Evolutionary conservation across 1,140 invertebrate genomes (phyloP).

Genomic region (Lordiphosa clarofinis): DNA sequence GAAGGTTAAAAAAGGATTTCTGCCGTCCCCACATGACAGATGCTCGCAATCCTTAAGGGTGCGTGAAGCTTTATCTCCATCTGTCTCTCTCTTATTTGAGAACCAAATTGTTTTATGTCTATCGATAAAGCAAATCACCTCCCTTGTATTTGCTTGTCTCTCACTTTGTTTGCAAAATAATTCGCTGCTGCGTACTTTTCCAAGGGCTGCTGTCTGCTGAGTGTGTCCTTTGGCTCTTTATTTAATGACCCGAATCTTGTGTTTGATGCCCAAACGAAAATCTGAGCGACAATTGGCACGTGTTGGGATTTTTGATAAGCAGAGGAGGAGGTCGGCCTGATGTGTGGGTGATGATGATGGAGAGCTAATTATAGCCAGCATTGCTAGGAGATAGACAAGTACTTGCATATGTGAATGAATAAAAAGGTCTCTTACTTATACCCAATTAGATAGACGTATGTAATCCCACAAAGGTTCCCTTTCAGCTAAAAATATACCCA

Average conservation of each 20-base stretch:
- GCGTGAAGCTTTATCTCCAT: neutral
- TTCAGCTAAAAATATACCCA: too few species aligned
- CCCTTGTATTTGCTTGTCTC: slow-evolving; percentile 36
- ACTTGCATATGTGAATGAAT: too few species aligned
- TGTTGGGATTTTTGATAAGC: slow-evolving; percentile 35
- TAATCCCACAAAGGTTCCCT: too few species aligned
- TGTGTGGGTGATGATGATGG: too few species aligned
- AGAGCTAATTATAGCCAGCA: too few species aligned
- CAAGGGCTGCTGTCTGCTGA: slow-evolving; percentile 12
- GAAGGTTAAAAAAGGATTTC: slow-evolving; percentile 4
- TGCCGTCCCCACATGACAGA: slow-evolving; percentile 8
- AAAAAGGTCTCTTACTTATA: too few species aligned
- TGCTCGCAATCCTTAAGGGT: slow-evolving; percentile 10
- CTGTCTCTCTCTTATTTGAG: slow-evolving; percentile 11
- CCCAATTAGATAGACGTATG: too few species aligned
- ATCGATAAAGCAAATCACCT: slow-evolving; percentile 69
- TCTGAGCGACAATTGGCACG: slow-evolving; percentile 42
- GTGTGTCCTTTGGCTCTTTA: slow-evolving; percentile 22
- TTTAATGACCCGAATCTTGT: slow-evolving; percentile 42
- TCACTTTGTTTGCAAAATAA: slow-evolving; percentile 52
- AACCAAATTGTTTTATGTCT: slow-evolving; percentile 69
- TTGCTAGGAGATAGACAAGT: too few species aligned
- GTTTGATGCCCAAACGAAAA: slow-evolving; percentile 28
- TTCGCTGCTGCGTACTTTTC: slow-evolving; percentile 26
- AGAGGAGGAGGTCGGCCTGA: too few species aligned